phyloP scores from a whole-genome alignment of 2,888 invertebrate genomes.

The Eristalis arbustorum region DNA sequence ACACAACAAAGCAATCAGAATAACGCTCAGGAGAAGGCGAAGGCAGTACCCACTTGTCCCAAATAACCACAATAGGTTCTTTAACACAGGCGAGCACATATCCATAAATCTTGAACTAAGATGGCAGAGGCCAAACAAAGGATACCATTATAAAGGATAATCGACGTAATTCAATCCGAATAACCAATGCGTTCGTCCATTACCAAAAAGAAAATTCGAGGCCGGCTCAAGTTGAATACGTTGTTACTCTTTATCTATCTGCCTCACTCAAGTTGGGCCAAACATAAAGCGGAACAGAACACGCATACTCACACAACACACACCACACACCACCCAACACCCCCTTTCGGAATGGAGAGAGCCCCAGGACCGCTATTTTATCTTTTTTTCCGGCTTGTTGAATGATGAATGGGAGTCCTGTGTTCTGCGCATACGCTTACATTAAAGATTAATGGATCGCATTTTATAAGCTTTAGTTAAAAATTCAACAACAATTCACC shows the following conservation, averaged over 20 bases:
- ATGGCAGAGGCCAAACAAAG: slow-evolving; percentile 46
- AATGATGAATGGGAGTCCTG: slow-evolving; percentile 58
- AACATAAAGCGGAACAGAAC: not conserved
- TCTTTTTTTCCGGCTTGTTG: slow-evolving; percentile 30
- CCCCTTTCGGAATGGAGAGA: not conserved
- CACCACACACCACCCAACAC: not conserved
- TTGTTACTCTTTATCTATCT: slow-evolving; percentile 40
- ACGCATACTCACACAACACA: slow-evolving; percentile 1
- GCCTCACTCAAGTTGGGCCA: not conserved
- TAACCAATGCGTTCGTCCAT: slow-evolving; percentile 50
- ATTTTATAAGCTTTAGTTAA: slow-evolving; percentile 59
- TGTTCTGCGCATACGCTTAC: slow-evolving; percentile 58
- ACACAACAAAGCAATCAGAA: slow-evolving; percentile 34
- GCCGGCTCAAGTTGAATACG: slow-evolving; percentile 42
- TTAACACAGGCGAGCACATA: slow-evolving; percentile 10
- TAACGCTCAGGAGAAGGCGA: slow-evolving; percentile 13
- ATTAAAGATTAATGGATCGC: slow-evolving; percentile 65
- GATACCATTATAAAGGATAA: slow-evolving; percentile 59
- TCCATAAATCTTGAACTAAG: slow-evolving; percentile 34
- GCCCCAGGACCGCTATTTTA: slow-evolving; percentile 1
- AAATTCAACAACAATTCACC: slow-evolving; percentile 43
- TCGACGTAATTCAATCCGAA: slow-evolving; percentile 64
- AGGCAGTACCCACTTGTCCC: slow-evolving; percentile 6
- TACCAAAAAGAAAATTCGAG: slow-evolving; percentile 22
- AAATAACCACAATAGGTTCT: slow-evolving; percentile 40